A percentile compares a stretch with the other conserved stretches of the same genome.
Conservation (phyloP, 1,140 invertebrate species). For the Macrostomum lignano region DNA sequence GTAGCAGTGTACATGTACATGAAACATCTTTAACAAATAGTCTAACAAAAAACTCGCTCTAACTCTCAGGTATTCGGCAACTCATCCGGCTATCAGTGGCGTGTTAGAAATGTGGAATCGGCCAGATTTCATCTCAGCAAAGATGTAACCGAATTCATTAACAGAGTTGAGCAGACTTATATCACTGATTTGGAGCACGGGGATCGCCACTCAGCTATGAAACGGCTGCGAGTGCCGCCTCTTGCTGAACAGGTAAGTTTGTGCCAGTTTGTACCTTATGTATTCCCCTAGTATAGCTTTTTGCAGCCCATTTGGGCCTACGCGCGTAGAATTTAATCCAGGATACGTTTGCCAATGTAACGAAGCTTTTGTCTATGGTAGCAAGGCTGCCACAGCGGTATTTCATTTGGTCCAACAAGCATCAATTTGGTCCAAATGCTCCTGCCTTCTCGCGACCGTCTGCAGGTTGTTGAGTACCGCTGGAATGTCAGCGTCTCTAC, state of each 20-base stretch:
- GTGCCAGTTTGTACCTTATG: neutral
- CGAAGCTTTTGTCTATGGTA: too few relatives aligned
- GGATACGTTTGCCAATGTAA: too few relatives aligned
- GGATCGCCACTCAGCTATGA: slow-evolving; percentile 84
- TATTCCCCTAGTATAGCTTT: neutral
- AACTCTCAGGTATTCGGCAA: too few relatives aligned
- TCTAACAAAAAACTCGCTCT: too few relatives aligned
- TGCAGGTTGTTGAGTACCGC: too few relatives aligned
- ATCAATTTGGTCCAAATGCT: too few relatives aligned
- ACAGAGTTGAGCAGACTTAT: slow-evolving; percentile 63
- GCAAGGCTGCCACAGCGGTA: too few relatives aligned
- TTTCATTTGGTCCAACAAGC: too few relatives aligned
- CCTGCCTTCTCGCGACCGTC: too few relatives aligned
- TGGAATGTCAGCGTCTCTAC: too few relatives aligned
- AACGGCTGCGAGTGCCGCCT: slow-evolving; percentile 69
- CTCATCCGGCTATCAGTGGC: slow-evolving; percentile 44
- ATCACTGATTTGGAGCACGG: slow-evolving; percentile 73
- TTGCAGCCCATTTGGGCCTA: neutral
- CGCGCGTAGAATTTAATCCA: neutral
- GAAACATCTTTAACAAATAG: too few relatives aligned
- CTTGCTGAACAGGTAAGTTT: slow-evolving; percentile 26
- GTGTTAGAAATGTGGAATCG: slow-evolving; percentile 60
- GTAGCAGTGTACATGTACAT: too few relatives aligned
- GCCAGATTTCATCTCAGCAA: slow-evolving; percentile 85
- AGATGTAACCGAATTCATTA: slow-evolving; percentile 76